A percentile compares a stretch with the other conserved stretches of the same genome.
Evolutionary conservation across 2,888 invertebrate genomes (phyloP).

Genomic region (Gymnoscelis rufifasciata): DNA sequence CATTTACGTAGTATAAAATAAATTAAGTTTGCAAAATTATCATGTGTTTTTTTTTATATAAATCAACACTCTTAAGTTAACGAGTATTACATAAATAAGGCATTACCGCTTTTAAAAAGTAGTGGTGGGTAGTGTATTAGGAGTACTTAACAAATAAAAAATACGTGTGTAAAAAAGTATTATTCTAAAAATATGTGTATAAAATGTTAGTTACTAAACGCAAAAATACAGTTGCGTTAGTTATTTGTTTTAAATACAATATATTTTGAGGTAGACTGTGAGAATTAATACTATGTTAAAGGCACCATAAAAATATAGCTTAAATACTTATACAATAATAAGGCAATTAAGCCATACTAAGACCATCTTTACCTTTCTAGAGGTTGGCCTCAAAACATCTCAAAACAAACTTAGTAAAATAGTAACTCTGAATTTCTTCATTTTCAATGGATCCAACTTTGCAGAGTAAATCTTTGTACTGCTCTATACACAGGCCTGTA

Average conservation of each 20-base stretch:
- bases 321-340: too few species aligned
- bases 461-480: slow-evolving; percentile 9
- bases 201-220: too few species aligned
- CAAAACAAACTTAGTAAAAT: slow-evolving; percentile 20
- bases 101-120: too few species aligned
- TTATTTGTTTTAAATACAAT: not conserved
- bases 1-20: slow-evolving; percentile 66
- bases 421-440: slow-evolving; percentile 16
- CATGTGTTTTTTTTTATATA: slow-evolving; percentile 14
- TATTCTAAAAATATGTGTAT: too few species aligned
- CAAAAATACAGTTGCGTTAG: too few species aligned
- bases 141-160: too few species aligned
- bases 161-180: too few species aligned
- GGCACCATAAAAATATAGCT: too few species aligned
- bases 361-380: slow-evolving; percentile 3
- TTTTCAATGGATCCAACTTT: slow-evolving; percentile 10
- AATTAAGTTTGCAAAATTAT: slow-evolving; percentile 66
- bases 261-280: not conserved
- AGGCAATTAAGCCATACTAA: too few species aligned
- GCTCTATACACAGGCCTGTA: not conserved
- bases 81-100: not conserved
- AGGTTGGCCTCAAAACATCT: slow-evolving; percentile 10
- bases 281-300: too few species aligned
- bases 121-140: too few species aligned
- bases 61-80: not conserved